phyloP scores from a whole-genome alignment of 2,888 invertebrate genomes.

The Drosophila mercatorum region DNA sequence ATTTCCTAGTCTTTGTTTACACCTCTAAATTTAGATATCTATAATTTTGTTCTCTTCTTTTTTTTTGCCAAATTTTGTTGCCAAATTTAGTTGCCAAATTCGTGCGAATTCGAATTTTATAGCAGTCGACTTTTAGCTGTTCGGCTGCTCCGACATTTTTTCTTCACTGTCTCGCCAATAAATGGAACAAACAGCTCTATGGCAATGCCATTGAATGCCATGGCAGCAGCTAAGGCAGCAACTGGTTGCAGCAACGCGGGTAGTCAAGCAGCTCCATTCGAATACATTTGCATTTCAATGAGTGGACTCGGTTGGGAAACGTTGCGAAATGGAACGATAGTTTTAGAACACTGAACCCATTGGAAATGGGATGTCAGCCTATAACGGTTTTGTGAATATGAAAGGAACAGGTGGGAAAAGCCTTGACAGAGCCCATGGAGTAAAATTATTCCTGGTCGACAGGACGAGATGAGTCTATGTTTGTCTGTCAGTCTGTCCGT shows the following conservation, averaged over 20 bases:
- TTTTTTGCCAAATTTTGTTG: neutral
- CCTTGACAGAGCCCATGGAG: too few relatives aligned
- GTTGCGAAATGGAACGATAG: neutral
- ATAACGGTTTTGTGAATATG: neutral
- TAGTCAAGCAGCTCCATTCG: conserved; percentile 26
- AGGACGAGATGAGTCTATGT: too few relatives aligned
- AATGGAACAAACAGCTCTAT: conserved; percentile 76
- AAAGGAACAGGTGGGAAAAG: neutral
- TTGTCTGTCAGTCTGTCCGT: too few relatives aligned
- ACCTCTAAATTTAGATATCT: conserved; percentile 14
- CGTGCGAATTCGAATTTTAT: conserved; percentile 26
- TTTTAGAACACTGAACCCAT: neutral
- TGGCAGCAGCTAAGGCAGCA: conserved; percentile 57
- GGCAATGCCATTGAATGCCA: conserved; percentile 64
- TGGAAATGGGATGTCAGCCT: neutral
- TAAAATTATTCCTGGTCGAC: too few relatives aligned
- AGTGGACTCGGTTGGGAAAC: neutral
- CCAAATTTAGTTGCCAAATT: conserved; percentile 32
- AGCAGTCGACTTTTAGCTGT: conserved; percentile 31
- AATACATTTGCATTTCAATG: neutral
- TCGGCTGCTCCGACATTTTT: conserved; percentile 56
- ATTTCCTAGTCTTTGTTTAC: neutral
- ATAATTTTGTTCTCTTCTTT: conserved; percentile 6
- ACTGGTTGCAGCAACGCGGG: conserved; percentile 56
- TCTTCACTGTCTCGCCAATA: conserved; percentile 54